Evolutionary conservation across 2,113 vertebrate species (phyloP).

Genomic region (Bambusicola thoracicus): DNA sequence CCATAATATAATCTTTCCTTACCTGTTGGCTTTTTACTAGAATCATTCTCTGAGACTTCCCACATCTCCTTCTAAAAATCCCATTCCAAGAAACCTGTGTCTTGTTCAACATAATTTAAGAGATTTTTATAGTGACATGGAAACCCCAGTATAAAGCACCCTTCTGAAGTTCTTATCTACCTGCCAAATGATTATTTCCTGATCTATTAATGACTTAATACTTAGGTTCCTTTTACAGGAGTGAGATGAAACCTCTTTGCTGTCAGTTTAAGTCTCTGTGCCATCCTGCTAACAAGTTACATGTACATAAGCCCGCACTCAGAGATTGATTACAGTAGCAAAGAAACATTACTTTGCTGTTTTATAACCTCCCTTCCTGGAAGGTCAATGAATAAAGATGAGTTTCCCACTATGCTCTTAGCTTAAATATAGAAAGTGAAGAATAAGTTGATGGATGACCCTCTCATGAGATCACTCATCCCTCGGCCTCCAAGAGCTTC

Average conservation of each 20-base stretch:
- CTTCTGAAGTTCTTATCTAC: neutral
- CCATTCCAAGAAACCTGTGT: rapidly evolving
- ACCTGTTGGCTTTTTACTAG: neutral
- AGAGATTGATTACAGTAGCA: neutral
- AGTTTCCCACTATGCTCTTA: conserved; percentile 34
- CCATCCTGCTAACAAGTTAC: neutral
- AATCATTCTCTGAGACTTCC: neutral
- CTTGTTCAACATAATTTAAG: neutral
- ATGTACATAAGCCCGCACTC: neutral
- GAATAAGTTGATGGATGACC: conserved; percentile 37
- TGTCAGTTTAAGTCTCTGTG: neutral
- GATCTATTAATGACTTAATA: neutral
- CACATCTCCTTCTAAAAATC: neutral
- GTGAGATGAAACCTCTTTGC: neutral
- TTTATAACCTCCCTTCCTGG: neutral
- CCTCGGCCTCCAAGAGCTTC: neutral
- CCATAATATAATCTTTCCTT: neutral
- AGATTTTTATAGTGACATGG: neutral
- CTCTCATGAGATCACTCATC: conserved; percentile 21
- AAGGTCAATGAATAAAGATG: conserved; percentile 36
- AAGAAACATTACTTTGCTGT: conserved; percentile 1
- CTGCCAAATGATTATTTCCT: neutral
- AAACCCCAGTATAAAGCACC: neutral
- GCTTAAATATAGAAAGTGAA: conserved; percentile 41
- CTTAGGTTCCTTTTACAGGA: neutral